These are phyloP conservation scores for Mallotus villosus DNA, from an alignment of 2,797 vertebrate species.

Conservation along the genomic window DNA sequence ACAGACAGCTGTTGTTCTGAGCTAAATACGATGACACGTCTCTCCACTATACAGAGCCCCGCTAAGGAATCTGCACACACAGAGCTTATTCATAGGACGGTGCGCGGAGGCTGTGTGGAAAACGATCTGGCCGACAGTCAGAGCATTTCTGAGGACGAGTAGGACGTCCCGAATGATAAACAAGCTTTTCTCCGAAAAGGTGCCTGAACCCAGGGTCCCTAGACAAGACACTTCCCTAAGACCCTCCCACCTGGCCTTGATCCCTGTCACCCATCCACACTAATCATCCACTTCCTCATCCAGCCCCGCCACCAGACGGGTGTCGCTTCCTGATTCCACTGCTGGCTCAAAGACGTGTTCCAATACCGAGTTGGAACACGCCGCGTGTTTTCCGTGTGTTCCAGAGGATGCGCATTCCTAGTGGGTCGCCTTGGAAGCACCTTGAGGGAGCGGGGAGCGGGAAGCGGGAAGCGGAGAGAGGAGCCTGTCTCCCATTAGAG, in stretches of 20 bases:
- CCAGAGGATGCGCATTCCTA: too few relatives aligned
- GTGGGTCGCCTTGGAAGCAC: neutral
- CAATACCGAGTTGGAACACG: neutral
- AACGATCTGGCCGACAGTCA: slow-evolving; percentile 13
- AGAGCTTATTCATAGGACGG: slow-evolving; percentile 39
- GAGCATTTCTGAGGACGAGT: slow-evolving; percentile 24
- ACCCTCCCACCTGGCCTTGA: neutral
- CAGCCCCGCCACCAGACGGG: neutral
- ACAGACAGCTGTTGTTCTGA: slow-evolving; percentile 61
- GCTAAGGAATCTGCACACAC: slow-evolving; percentile 36
- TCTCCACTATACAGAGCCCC: slow-evolving; percentile 30
- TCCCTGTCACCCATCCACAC: slow-evolving; percentile 3
- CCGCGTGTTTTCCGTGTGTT: too few relatives aligned
- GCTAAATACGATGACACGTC: slow-evolving; percentile 44
- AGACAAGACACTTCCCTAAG: neutral
- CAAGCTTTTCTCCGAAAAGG: slow-evolving; percentile 14
- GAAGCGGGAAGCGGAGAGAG: too few relatives aligned
- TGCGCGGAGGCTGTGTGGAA: slow-evolving; percentile 7
- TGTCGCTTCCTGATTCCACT: neutral
- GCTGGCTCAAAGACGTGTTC: neutral
- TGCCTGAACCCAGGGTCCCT: neutral
- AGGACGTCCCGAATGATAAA: slow-evolving; percentile 19
- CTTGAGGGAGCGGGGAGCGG: neutral
- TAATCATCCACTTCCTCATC: neutral
- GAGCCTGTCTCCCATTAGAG: slow-evolving; percentile 25